Evolutionary conservation across 2,797 vertebrate genomes (phyloP).

Genomic region (Cyprinodon diabolis): DNA sequence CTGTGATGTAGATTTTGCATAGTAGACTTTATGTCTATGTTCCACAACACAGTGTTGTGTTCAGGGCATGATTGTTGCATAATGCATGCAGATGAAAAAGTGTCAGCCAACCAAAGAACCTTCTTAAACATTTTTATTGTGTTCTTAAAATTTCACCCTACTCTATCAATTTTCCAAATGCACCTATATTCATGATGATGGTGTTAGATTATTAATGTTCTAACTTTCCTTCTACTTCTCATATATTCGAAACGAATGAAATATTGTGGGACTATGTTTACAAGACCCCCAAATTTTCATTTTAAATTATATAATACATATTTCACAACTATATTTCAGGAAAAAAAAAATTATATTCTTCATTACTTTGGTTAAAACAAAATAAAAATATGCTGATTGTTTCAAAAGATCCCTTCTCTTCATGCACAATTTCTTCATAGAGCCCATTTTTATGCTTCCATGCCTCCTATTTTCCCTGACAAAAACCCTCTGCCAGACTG

Average conservation of each 20-base stretch:
- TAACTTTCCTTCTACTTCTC: neutral
- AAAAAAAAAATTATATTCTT: too few relatives aligned
- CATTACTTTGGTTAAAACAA: too few relatives aligned
- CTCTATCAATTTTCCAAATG: neutral
- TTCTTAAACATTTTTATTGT: neutral
- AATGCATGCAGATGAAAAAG: neutral
- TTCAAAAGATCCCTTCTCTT: neutral
- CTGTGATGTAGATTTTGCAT: neutral
- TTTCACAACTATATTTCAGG: too few relatives aligned
- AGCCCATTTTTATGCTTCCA: conserved; percentile 1
- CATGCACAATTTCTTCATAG: conserved; percentile 5
- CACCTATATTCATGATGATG: neutral
- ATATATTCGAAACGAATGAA: neutral
- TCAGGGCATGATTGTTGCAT: neutral
- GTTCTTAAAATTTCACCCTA: neutral
- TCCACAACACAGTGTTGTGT: neutral
- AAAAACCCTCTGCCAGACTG: conserved; percentile 32
- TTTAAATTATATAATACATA: too few relatives aligned
- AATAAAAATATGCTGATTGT: too few relatives aligned
- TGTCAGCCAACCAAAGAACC: neutral
- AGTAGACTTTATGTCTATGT: neutral
- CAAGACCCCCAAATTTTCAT: too few relatives aligned
- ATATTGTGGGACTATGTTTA: too few relatives aligned
- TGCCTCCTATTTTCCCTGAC: conserved; percentile 30
- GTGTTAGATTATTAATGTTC: neutral